Conservation (phyloP, 2,797 vertebrate genomes). For the Vespertilio murinus region DNA sequence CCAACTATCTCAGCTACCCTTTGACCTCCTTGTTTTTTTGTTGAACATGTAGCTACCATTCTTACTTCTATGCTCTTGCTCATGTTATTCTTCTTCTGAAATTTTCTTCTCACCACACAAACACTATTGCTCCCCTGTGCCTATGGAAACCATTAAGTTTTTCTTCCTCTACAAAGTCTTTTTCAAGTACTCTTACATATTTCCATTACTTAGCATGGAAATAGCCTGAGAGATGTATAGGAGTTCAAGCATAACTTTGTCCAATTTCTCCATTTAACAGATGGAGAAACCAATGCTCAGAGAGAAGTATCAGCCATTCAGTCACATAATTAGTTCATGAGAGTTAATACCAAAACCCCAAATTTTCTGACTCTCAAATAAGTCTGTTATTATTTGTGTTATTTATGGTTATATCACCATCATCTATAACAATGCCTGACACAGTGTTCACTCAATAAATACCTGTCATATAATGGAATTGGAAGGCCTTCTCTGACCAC, state of each 20-base stretch:
- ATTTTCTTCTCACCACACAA: neutral
- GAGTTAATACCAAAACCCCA: neutral
- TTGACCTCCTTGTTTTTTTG: neutral
- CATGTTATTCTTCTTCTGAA: neutral
- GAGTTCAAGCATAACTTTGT: neutral
- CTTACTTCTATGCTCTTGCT: neutral
- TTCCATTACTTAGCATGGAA: neutral
- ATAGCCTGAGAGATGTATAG: neutral
- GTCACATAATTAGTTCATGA: slow-evolving; percentile 9
- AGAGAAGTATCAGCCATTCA: neutral
- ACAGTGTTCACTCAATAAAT: neutral
- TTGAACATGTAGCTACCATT: neutral
- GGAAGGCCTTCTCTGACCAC: neutral
- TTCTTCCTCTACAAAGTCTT: neutral
- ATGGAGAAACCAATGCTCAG: neutral
- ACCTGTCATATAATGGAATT: slow-evolving; percentile 21
- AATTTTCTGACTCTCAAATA: neutral
- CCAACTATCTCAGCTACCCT: neutral
- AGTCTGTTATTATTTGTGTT: neutral
- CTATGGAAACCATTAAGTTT: neutral
- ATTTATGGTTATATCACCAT: neutral
- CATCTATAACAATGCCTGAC: neutral
- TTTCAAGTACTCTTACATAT: neutral
- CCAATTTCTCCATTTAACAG: neutral
- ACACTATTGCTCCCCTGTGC: neutral